Evolutionary conservation across 2,888 invertebrate genomes (phyloP).

Genomic region (Aleiodes testaceus): DNA sequence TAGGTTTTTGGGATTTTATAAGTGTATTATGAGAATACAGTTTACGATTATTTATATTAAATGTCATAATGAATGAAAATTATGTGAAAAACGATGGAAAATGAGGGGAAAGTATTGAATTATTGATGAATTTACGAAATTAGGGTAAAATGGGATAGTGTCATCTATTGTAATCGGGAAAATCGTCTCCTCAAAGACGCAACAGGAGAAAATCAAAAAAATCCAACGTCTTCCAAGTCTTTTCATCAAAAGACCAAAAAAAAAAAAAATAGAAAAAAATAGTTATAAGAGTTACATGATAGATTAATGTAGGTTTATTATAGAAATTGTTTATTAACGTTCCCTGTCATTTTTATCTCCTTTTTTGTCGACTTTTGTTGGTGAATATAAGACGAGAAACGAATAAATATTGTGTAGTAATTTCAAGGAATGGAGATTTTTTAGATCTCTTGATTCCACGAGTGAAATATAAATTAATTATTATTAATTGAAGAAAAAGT

Average conservation of each 20-base stretch:
- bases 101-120: constrained; percentile 31
- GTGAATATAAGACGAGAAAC: constrained; percentile 26
- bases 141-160: neutral
- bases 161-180: neutral
- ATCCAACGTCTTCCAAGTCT: constrained; percentile 67
- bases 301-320: constrained; percentile 36
- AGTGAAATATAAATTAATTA: neutral
- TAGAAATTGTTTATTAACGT: constrained; percentile 13
- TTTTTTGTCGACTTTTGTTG: constrained; percentile 44
- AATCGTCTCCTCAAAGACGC: neutral
- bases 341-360: constrained; percentile 37
- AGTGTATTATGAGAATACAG: constrained; percentile 56
- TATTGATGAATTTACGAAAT: constrained; percentile 28
- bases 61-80: neutral
- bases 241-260: constrained; percentile 65
- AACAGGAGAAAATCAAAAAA: constrained; percentile 45
- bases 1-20: constrained; percentile 68
- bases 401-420: constrained; percentile 38
- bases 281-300: constrained; percentile 36
- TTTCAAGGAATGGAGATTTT: neutral
- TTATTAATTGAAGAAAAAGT: too few species aligned
- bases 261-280: constrained; percentile 49
- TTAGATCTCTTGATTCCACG: neutral
- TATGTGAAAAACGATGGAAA: neutral
- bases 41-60: constrained; percentile 52